Evolutionary conservation across 1,140 invertebrate species (phyloP).

Genomic region (Anastatus disparis): DNA sequence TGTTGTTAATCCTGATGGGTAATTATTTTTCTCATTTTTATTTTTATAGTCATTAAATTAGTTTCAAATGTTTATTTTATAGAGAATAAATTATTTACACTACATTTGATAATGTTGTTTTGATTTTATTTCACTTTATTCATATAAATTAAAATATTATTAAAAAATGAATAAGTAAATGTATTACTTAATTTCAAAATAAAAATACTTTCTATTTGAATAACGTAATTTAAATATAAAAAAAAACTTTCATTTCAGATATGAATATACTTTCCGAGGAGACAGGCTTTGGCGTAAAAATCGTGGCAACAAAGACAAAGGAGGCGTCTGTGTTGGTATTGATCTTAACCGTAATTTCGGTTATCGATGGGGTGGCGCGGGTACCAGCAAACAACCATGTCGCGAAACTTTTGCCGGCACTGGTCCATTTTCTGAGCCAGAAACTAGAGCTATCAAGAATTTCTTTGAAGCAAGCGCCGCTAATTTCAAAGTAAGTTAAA

Average conservation of each 20-base stretch:
- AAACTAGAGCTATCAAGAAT: slow-evolving; percentile 76
- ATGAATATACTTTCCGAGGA: slow-evolving; percentile 80
- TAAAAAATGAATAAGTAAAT: no score
- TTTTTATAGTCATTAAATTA: neutral
- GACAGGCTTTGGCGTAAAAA: slow-evolving; percentile 78
- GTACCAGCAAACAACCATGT: slow-evolving; percentile 81
- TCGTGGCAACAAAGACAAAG: slow-evolving; percentile 67
- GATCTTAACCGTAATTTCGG: slow-evolving; percentile 80
- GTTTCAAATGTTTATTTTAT: no score
- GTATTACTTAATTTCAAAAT: no score
- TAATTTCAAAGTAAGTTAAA: slow-evolving; percentile 54
- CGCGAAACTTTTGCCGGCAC: slow-evolving; percentile 83
- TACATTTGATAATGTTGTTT: neutral
- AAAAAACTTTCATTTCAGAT: no score
- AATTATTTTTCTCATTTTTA: slow-evolving; percentile 41
- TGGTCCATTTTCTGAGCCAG: slow-evolving; percentile 85
- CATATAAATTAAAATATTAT: no score
- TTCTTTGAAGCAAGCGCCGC: slow-evolving; percentile 66
- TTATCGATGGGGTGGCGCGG: slow-evolving; percentile 76
- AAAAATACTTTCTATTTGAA: no score
- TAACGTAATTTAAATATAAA: no score
- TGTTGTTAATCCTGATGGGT: slow-evolving; percentile 74
- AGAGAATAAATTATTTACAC: no score
- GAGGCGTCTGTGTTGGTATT: slow-evolving; percentile 73
- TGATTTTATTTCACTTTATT: neutral